A percentile compares a stretch with the other conserved stretches of the same genome.
These are phyloP conservation scores for Pelosia muscerda DNA, from an alignment of 2,888 invertebrate genomes.

Conservation along the genomic window DNA sequence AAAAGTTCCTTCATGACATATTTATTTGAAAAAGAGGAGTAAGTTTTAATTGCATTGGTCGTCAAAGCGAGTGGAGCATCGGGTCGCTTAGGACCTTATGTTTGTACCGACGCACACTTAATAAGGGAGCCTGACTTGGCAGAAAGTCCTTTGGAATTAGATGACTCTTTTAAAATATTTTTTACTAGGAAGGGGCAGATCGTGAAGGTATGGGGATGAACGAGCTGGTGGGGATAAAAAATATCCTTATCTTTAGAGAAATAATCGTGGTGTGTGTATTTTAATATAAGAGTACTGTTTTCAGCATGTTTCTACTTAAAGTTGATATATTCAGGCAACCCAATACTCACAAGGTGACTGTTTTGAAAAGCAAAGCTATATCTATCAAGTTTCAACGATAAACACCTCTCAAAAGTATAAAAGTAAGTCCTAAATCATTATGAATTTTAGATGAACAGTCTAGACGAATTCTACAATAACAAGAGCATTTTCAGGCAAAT, in stretches of 20 bases:
- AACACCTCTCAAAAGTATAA: neutral
- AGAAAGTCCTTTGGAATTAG: conserved; percentile 1
- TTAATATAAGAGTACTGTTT: too few species aligned
- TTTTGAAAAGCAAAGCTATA: neutral
- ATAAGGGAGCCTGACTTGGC: conserved; percentile 5
- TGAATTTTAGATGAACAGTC: neutral
- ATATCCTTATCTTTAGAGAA: neutral
- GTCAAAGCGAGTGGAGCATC: conserved; percentile 41
- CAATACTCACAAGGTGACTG: too few species aligned
- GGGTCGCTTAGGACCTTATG: conserved; percentile 3
- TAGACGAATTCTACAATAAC: neutral
- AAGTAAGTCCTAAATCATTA: neutral
- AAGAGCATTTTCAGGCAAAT: neutral
- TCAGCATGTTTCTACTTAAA: too few species aligned
- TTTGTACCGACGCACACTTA: conserved; percentile 5
- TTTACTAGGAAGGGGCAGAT: neutral
- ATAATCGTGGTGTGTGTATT: too few species aligned
- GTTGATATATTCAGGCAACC: too few species aligned
- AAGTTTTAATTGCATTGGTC: conserved; percentile 59
- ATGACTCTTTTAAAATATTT: conserved; percentile 4
- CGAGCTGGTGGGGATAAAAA: neutral
- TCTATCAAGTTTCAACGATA: neutral
- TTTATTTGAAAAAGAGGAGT: conserved; percentile 36
- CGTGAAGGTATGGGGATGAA: neutral
- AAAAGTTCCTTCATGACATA: conserved; percentile 39